These are phyloP conservation scores for Tautogolabrus adspersus DNA, from an alignment of 2,113 vertebrate genomes.

Conservation along the genomic window DNA sequence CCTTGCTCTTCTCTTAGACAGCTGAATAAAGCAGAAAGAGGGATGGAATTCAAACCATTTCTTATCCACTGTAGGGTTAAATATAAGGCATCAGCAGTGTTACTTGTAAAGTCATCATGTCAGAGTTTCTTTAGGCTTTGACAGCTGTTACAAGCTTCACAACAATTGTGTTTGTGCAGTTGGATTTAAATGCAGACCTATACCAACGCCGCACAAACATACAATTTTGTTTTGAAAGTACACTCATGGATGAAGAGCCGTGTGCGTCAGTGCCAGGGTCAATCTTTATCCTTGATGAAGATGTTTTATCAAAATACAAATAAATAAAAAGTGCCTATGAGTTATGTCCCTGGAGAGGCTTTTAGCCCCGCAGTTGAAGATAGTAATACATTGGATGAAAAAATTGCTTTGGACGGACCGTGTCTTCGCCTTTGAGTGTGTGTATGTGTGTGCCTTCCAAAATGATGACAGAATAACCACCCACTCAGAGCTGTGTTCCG, in stretches of 20 bases:
- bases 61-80: background rate
- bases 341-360: conserved; percentile 43
- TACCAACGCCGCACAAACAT: conserved; percentile 35
- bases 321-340: conserved; percentile 29
- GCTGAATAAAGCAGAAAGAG: conserved; percentile 26
- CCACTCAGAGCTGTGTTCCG: conserved; percentile 68
- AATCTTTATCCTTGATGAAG: conserved; percentile 45
- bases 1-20: conserved; percentile 34
- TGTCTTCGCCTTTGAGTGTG: conserved; percentile 4
- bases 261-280: conserved; percentile 33
- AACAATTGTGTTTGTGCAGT: background rate
- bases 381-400: conserved; percentile 33
- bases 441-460: conserved; percentile 43
- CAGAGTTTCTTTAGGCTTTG: conserved; percentile 5
- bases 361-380: conserved; percentile 52
- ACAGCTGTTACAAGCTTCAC: conserved; percentile 5
- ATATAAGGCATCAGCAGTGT: background rate
- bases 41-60: conserved; percentile 32
- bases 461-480: conserved; percentile 77
- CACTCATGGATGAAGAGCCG: background rate
- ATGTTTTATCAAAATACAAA: conserved; percentile 44
- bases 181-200: conserved; percentile 31
- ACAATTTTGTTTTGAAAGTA: conserved; percentile 6
- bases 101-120: background rate
- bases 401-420: conserved; percentile 42